phyloP scores from a whole-genome alignment of 30 jellyfish, hydroid and myxozoan species.

The Hydractinia echinata region DNA sequence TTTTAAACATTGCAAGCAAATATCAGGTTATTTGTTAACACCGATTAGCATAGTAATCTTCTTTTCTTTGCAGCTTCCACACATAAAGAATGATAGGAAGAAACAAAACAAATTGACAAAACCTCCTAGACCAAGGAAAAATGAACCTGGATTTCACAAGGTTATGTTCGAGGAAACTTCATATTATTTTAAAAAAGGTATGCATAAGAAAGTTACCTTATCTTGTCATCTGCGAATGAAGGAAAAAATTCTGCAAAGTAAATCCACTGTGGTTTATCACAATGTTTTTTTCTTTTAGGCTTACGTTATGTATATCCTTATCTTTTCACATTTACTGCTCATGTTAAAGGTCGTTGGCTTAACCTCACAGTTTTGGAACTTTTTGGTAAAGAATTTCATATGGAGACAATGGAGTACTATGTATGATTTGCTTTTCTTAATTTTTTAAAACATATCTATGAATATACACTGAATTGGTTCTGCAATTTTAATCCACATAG shows the following conservation, averaged over 20 bases:
- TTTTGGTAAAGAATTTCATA: slow-evolving; percentile 73
- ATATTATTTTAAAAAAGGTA: slow-evolving; percentile 40
- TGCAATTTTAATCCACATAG: background rate
- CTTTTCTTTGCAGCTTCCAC: too few relatives aligned
- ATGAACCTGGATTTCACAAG: slow-evolving; percentile 72
- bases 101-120: background rate
- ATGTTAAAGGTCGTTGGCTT: slow-evolving; percentile 89
- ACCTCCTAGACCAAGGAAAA: background rate
- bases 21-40: too few relatives aligned
- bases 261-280: too few relatives aligned
- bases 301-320: slow-evolving; percentile 83
- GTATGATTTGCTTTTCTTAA: background rate
- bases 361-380: slow-evolving; percentile 56
- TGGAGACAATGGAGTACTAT: slow-evolving; percentile 78
- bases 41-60: too few relatives aligned
- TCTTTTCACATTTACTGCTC: slow-evolving; percentile 69
- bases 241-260: too few relatives aligned
- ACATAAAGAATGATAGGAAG: too few relatives aligned
- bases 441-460: background rate
- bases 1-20: too few relatives aligned
- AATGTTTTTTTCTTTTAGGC: slow-evolving; percentile 16
- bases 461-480: background rate
- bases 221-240: too few relatives aligned
- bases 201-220: background rate
- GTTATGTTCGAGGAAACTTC: slow-evolving; percentile 81